These are phyloP conservation scores for Parazoanthus atlanticus DNA, from an alignment of 92 coral and sea anemone genomes.

Conservation along the genomic window DNA sequence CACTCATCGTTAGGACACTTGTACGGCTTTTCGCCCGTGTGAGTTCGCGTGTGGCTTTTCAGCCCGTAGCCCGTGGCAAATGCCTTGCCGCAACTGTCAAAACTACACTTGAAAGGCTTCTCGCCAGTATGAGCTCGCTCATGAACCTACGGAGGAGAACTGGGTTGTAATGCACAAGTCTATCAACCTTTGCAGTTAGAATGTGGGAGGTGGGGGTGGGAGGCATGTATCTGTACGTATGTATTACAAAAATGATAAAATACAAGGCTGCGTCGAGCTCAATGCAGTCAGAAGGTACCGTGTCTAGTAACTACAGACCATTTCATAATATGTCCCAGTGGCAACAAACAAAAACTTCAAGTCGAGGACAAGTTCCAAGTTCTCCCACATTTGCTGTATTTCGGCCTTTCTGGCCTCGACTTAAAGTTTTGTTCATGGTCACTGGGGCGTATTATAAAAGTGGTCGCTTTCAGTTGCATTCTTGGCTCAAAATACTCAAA, in stretches of 20 bases:
- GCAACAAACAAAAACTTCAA: no score
- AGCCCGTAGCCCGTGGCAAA: constrained; percentile 98
- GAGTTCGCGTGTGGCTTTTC: constrained; percentile 96
- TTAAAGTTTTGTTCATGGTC: no score
- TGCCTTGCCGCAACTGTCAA: constrained; percentile 89
- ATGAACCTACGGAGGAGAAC: constrained; percentile 71
- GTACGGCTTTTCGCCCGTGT: constrained; percentile 98
- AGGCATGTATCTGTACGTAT: background rate
- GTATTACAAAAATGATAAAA: background rate
- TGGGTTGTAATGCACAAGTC: background rate
- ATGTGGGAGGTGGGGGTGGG: no score
- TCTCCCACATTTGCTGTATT: no score
- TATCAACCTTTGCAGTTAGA: background rate
- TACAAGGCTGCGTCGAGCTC: background rate
- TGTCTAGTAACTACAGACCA: no score
- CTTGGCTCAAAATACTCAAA: background rate
- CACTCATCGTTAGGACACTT: constrained; percentile 81
- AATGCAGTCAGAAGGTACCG: no score
- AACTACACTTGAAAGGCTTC: constrained; percentile 91
- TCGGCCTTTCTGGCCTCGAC: no score
- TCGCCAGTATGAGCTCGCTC: constrained; percentile 98
- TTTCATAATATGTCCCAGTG: no score
- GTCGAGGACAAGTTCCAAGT: no score
- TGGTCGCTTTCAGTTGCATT: background rate
- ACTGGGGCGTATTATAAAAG: no score